phyloP scores from a whole-genome alignment of 2,797 vertebrate species.

The Sciurus vulgaris region DNA sequence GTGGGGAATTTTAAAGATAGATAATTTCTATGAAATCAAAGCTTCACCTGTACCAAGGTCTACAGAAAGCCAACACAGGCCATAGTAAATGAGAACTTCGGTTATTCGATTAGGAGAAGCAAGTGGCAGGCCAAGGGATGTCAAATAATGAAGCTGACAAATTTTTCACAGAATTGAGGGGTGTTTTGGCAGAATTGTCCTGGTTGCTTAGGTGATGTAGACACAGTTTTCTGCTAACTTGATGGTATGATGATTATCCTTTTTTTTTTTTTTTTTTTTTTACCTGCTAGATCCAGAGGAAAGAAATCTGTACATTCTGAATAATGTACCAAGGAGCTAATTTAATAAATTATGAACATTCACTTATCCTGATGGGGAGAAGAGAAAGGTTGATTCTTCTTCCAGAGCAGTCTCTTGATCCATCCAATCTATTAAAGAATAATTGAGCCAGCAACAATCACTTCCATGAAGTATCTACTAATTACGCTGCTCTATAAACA shows the following conservation, averaged over 20 bases:
- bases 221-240: constrained; percentile 62
- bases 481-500: constrained; percentile 73
- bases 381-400: constrained; percentile 61
- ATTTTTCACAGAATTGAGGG: constrained; percentile 35
- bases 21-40: constrained; percentile 66
- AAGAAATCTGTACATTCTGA: constrained; percentile 11
- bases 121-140: neutral
- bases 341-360: constrained; percentile 62
- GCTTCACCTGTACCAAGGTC: constrained; percentile 1
- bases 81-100: neutral
- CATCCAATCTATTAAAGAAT: constrained; percentile 72
- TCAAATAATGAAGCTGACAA: neutral
- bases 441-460: constrained; percentile 73
- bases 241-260: constrained; percentile 51
- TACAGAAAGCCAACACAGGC: neutral
- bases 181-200: constrained; percentile 43
- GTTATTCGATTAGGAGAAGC: neutral
- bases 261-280: constrained; percentile 79
- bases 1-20: constrained; percentile 54
- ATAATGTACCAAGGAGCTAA: neutral
- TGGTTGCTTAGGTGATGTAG: constrained; percentile 59
- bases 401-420: constrained; percentile 48
- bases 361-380: neutral
- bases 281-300: constrained; percentile 47
- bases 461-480: constrained; percentile 69